Percentiles rank a stretch among this genome's conserved stretches.
These are phyloP conservation scores for Myodes glareolus DNA, from an alignment of 2,113 vertebrate species.

Conservation along the genomic window DNA sequence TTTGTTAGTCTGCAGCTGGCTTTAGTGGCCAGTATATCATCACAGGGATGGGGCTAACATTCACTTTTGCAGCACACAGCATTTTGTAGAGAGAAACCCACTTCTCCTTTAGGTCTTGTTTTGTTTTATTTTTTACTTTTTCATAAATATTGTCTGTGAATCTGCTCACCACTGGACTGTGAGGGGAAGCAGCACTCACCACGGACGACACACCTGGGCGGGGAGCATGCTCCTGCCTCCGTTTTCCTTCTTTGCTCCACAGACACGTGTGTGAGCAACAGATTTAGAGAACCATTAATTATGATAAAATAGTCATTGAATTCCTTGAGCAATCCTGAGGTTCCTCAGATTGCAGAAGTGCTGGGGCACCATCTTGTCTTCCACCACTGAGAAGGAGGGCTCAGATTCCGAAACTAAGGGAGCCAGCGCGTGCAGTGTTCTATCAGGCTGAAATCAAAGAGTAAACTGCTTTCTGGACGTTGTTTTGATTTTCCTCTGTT, in stretches of 20 bases:
- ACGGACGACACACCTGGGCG: neutral
- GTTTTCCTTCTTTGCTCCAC: neutral
- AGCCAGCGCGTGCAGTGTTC: neutral
- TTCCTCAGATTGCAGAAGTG: neutral
- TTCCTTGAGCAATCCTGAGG: neutral
- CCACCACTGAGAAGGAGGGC: neutral
- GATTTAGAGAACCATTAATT: neutral
- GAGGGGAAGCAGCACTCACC: neutral
- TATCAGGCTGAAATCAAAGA: neutral
- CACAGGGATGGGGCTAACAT: neutral
- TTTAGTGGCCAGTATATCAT: neutral
- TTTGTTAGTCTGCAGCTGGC: neutral
- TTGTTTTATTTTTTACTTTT: no score
- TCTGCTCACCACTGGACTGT: neutral
- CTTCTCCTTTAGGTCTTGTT: neutral
- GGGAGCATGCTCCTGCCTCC: neutral
- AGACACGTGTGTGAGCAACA: neutral
- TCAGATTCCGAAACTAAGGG: neutral
- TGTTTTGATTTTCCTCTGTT: neutral
- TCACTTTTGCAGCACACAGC: neutral
- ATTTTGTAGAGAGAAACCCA: neutral
- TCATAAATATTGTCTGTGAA: neutral
- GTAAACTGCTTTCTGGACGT: neutral
- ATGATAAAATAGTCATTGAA: neutral
- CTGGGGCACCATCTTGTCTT: neutral